These are phyloP conservation scores for Geophilus truncorum DNA, from an alignment of 2,888 invertebrate genomes.

Conservation along the genomic window DNA sequence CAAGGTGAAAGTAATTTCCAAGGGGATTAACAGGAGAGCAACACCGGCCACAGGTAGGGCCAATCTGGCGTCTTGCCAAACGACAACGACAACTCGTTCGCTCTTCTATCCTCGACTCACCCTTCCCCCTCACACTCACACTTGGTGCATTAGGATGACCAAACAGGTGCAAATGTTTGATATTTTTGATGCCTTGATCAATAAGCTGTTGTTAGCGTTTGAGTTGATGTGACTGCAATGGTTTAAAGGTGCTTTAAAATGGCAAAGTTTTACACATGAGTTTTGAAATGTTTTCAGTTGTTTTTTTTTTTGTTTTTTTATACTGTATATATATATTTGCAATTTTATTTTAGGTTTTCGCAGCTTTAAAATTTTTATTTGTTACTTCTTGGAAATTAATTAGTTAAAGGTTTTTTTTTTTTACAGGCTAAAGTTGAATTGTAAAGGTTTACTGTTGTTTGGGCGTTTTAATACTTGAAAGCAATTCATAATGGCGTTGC, in stretches of 20 bases:
- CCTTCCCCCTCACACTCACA: no score
- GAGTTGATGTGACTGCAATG: not conserved
- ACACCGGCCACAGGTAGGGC: constrained; percentile 32
- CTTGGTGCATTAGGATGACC: not conserved
- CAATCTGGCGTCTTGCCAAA: not conserved
- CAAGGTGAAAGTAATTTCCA: constrained; percentile 17
- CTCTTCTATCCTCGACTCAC: not conserved
- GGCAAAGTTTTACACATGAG: no score
- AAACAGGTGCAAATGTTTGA: not conserved
- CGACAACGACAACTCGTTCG: not conserved
- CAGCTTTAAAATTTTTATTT: no score
- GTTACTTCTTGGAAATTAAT: no score
- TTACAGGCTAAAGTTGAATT: no score
- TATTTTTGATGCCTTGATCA: not conserved
- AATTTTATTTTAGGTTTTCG: no score
- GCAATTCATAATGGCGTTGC: not conserved
- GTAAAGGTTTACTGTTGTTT: no score
- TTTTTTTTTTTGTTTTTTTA: no score
- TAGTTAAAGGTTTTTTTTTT: no score
- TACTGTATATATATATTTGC: no score
- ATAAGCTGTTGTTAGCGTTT: not conserved
- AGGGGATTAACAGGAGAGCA: constrained; percentile 34
- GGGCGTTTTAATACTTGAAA: not conserved
- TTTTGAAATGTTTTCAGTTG: no score
- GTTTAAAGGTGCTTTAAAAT: no score